Evolutionary conservation across 2,797 vertebrate species (phyloP).

Genomic region (Gallinago solitaria): DNA sequence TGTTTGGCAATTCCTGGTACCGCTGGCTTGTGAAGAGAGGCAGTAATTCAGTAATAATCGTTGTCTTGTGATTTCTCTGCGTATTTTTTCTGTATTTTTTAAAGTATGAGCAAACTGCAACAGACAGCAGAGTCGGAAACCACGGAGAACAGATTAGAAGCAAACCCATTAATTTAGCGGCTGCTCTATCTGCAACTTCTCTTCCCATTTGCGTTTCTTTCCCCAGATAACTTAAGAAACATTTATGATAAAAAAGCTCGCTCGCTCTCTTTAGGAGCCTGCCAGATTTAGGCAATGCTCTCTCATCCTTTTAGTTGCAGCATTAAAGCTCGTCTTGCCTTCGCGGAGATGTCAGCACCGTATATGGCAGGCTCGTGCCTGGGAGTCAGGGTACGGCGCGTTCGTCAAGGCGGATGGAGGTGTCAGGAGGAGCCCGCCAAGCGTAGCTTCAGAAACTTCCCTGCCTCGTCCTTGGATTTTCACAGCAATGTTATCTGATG

Average conservation of each 20-base stretch:
- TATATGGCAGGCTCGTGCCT: slow-evolving; percentile 38
- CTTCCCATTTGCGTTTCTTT: not conserved
- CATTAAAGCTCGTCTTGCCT: slow-evolving; percentile 42
- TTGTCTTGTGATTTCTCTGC: slow-evolving; percentile 17
- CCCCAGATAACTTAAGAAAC: slow-evolving; percentile 10
- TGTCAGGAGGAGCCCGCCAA: not conserved
- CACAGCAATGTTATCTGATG: not conserved
- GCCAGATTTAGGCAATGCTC: slow-evolving; percentile 28
- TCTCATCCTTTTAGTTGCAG: slow-evolving; percentile 9
- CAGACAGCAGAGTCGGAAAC: not conserved
- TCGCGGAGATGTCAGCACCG: slow-evolving; percentile 38
- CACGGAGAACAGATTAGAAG: not conserved
- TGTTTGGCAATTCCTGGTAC: slow-evolving; percentile 11
- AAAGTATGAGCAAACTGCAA: slow-evolving; percentile 13
- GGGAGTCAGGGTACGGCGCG: not conserved
- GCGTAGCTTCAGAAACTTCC: not conserved
- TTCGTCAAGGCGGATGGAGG: not conserved
- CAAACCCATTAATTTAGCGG: slow-evolving; percentile 25
- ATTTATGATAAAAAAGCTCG: not conserved
- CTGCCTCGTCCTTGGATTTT: not conserved
- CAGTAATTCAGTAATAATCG: slow-evolving; percentile 4
- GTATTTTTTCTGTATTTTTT: not conserved
- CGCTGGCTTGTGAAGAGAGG: not conserved
- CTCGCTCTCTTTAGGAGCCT: slow-evolving; percentile 17
- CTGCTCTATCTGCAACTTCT: not conserved